Base-by-base conservation (phyloP, 1,140 invertebrate species). In the Penaeus chinensis region DNA sequence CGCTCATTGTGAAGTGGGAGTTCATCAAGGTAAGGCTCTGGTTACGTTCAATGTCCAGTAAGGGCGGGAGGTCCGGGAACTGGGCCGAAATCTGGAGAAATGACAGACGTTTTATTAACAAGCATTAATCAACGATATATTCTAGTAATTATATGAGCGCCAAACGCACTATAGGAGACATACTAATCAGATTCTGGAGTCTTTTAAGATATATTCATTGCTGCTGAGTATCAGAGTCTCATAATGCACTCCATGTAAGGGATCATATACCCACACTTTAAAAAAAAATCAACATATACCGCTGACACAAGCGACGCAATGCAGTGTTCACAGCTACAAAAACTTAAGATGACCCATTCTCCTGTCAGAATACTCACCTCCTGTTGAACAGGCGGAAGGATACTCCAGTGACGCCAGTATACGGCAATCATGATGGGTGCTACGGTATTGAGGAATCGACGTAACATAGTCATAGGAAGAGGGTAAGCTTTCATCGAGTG, bases 1-100 rank as follows among this genome's bases (percentile, higher is more conserved):
- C 69, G 37, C 18, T 19, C 10, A 80, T 80, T 54, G 32, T 66
- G 63, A 85, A 85, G 76, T 85, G 84, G 54, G 76, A 42, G 84
- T 85, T 85, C 74, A 85, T 11, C 62, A 85, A 42, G 22, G 84
- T 11, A n/a, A 85, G 84, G 77, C 84, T 85, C 77, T 78, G 54
- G 76, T 85, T 85, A 37, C 84, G 65, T 37, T 85, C 84, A n/a
- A 85, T 77, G 22, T 85, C 84, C 22, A 85, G 62, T 22, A 85
- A n/a, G 19, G 77, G 76, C 13, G 84, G 84, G n/a, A 85, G 61
- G 18, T 80, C 77, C 4, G 84, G 84, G 76, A 85, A 85, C 3
- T 80, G 37, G 11, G 22, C 42, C n/a, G 61, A 78, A n/a, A 85
- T 77, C 84, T 85, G 63, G 7, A 74, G 18, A 24, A 10, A 16